Conservation (phyloP, 1,140 invertebrate genomes). For the Drosophila trapezifrons region DNA sequence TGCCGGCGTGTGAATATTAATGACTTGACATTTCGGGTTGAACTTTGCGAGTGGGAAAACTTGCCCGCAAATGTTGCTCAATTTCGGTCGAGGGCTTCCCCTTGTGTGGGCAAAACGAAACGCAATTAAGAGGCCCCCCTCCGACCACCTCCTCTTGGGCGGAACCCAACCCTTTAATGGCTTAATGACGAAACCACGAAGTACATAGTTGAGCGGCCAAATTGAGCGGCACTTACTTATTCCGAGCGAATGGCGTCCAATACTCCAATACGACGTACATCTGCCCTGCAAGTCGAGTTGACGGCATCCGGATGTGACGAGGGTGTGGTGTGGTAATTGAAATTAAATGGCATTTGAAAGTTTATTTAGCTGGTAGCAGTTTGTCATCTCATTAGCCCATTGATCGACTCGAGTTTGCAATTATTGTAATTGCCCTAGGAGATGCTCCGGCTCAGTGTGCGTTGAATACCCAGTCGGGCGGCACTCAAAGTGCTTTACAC, state of each 20-base stretch:
- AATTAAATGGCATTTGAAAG: constrained; percentile 55
- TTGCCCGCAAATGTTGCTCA: constrained; percentile 74
- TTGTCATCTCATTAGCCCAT: constrained; percentile 49
- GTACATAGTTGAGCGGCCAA: constrained; percentile 74
- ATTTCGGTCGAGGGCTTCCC: constrained; percentile 52
- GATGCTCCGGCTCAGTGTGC: constrained; percentile 6
- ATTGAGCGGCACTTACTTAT: constrained; percentile 80
- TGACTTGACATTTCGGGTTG: constrained; percentile 67
- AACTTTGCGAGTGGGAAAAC: constrained; percentile 46
- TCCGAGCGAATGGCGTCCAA: constrained; percentile 52
- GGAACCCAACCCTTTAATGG: constrained; percentile 57
- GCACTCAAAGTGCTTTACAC: constrained; percentile 29
- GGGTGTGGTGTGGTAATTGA: constrained; percentile 41
- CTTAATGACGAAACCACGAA: constrained; percentile 79
- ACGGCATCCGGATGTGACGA: constrained; percentile 13
- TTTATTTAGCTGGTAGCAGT: constrained; percentile 38
- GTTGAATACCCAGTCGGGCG: background rate
- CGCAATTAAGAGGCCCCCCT: constrained; percentile 47
- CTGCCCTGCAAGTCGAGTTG: constrained; percentile 13
- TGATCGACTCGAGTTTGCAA: constrained; percentile 27
- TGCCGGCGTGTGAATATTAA: constrained; percentile 71
- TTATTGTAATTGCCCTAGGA: constrained; percentile 32
- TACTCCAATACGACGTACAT: constrained; percentile 27
- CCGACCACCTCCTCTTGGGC: background rate
- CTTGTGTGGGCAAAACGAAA: constrained; percentile 37